Conservation (phyloP, 2,113 vertebrate genomes). For the Tor tambroides region DNA sequence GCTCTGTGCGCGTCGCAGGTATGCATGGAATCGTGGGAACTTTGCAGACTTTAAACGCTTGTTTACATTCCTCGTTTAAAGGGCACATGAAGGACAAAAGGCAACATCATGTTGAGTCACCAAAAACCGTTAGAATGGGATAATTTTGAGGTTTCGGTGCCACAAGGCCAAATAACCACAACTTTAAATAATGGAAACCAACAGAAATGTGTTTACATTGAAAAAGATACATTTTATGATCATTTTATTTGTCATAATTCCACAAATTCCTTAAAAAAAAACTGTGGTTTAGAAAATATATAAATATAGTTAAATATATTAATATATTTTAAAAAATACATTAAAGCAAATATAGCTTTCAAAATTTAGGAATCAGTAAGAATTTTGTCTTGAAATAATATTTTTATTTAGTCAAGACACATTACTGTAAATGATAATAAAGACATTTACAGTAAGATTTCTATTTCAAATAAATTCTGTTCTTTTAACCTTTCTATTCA, state of each 20-base stretch:
- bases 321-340: too few species aligned
- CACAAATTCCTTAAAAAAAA: too few species aligned
- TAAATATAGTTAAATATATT: too few species aligned
- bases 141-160: neutral
- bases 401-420: neutral
- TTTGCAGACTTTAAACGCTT: constrained; percentile 29
- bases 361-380: neutral
- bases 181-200: neutral
- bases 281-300: too few species aligned
- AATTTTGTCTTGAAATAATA: neutral
- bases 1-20: constrained; percentile 23
- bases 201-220: neutral
- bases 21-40: constrained; percentile 74
- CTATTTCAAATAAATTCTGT: too few species aligned
- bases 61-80: constrained; percentile 48
- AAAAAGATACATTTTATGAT: too few species aligned
- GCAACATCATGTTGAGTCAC: neutral
- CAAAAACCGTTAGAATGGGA: constrained; percentile 46
- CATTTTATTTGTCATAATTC: too few species aligned
- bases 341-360: too few species aligned
- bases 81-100: neutral
- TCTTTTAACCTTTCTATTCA: too few species aligned
- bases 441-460: neutral
- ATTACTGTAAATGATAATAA: neutral
- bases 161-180: neutral